These are phyloP conservation scores for Acrocyrtus sp. DNA, from an alignment of 2,888 invertebrate species.

Conservation along the genomic window DNA sequence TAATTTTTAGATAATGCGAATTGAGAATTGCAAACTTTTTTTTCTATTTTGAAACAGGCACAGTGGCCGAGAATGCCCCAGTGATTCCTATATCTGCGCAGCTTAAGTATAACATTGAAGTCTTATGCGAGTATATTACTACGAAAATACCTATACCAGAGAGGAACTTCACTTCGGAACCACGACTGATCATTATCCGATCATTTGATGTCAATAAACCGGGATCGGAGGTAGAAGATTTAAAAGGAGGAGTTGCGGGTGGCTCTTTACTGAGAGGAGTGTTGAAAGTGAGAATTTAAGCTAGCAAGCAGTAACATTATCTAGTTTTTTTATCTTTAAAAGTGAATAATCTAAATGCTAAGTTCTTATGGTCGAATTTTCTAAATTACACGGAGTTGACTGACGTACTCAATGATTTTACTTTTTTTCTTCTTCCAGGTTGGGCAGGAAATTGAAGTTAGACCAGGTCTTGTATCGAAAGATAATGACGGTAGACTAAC, in stretches of 20 bases:
- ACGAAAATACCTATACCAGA: conserved; percentile 98
- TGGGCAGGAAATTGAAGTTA: conserved; percentile 98
- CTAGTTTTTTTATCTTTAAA: too few species aligned
- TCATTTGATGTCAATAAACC: conserved; percentile 99
- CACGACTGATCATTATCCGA: conserved; percentile 93
- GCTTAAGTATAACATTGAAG: conserved; percentile 99
- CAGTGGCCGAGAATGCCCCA: conserved; percentile 98
- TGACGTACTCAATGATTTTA: too few species aligned
- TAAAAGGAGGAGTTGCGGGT: conserved; percentile 98
- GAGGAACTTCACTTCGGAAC: conserved; percentile 94
- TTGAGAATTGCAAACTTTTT: conserved; percentile 27
- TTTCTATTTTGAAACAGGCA: conserved; percentile 77
- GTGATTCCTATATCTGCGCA: conserved; percentile 99
- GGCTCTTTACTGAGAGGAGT: conserved; percentile 98
- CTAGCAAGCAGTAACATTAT: too few species aligned
- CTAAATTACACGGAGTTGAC: not conserved
- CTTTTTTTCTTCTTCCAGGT: conserved; percentile 72
- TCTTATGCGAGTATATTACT: conserved; percentile 96
- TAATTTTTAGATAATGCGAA: too few species aligned
- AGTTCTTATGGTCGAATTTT: too few species aligned
- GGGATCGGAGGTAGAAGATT: conserved; percentile 97
- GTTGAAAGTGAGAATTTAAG: conserved; percentile 75
- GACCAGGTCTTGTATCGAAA: conserved; percentile 97
- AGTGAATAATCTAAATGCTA: too few species aligned
- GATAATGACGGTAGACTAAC: conserved; percentile 95